Evolutionary conservation across 2,797 vertebrate genomes (phyloP).

Genomic region (Decapterus maruadsi): DNA sequence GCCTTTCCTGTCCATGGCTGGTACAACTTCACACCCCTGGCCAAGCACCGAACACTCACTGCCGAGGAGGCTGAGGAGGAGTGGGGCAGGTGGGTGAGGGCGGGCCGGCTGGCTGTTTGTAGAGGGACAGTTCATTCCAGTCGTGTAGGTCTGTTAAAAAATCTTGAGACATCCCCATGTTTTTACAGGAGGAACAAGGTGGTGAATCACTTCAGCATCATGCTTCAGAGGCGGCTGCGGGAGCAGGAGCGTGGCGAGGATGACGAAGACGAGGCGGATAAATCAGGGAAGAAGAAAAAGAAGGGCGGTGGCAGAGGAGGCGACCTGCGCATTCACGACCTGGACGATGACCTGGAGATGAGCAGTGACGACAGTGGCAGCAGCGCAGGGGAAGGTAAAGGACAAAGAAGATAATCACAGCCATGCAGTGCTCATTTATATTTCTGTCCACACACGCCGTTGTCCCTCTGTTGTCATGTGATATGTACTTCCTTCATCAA

Average conservation of each 20-base stretch:
- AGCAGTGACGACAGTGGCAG: constrained; percentile 90
- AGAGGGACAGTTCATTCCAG: background rate
- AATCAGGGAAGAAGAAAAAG: constrained; percentile 89
- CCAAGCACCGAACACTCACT: constrained; percentile 92
- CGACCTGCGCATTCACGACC: constrained; percentile 91
- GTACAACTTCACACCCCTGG: constrained; percentile 93
- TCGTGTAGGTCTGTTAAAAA: background rate
- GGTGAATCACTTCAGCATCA: constrained; percentile 96
- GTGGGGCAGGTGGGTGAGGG: constrained; percentile 88
- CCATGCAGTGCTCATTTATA: background rate
- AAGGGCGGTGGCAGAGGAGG: constrained; percentile 82
- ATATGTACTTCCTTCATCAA: background rate
- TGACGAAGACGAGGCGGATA: constrained; percentile 87
- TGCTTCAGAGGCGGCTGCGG: constrained; percentile 93
- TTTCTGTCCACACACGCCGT: background rate
- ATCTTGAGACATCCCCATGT: accelerated
- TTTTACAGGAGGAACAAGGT: constrained; percentile 92
- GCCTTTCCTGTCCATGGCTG: constrained; percentile 94
- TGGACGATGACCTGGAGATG: constrained; percentile 94
- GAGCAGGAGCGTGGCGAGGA: constrained; percentile 90
- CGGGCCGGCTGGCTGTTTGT: background rate
- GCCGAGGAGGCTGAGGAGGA: constrained; percentile 96
- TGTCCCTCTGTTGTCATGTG: background rate
- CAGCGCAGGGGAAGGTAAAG: constrained; percentile 89
- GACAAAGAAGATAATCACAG: background rate